A percentile compares a stretch with the other conserved stretches of the same genome.
Conservation (phyloP, 2,113 vertebrate genomes). For the human region GRCh38 chr5:152295501-152296000, state of each 20-base stretch:
- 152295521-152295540: neutral
- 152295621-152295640: neutral
- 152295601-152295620: neutral
- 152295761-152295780: neutral
- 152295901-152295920: neutral
- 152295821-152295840: too few species aligned
- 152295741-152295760: neutral
- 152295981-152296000: neutral
- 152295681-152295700: neutral
- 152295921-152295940: slow-evolving; percentile 33
- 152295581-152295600: neutral
- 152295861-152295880: neutral
- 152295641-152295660: neutral
- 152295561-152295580: neutral
- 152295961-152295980: accelerated
- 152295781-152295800: too few species aligned
- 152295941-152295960: neutral
- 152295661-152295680: slow-evolving; percentile 4
- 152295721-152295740: neutral
- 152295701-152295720: neutral
- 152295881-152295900: neutral
- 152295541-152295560: neutral
- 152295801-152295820: too few species aligned
- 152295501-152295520: neutral
- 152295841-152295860: neutral